phyloP scores from a whole-genome alignment of 2,888 invertebrate genomes.

The Cosmopolites sordidus region DNA sequence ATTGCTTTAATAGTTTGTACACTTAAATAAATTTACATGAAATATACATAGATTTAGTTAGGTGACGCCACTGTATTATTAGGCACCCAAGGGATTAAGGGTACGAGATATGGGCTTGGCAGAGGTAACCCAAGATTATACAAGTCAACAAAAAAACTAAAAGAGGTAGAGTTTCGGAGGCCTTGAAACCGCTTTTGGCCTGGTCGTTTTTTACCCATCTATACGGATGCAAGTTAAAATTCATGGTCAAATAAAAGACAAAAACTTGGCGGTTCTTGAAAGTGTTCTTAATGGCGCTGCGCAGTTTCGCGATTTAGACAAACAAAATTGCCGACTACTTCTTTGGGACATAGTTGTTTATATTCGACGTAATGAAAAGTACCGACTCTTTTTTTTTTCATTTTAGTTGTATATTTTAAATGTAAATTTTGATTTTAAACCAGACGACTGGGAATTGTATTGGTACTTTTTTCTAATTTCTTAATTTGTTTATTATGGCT shows the following conservation, averaged over 20 bases:
- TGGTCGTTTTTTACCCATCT: conserved; percentile 33
- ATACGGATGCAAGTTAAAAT: conserved; percentile 37
- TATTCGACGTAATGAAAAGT: too few relatives aligned
- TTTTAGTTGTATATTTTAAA: too few relatives aligned
- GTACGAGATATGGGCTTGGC: conserved; percentile 17
- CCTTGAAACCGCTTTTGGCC: conserved; percentile 36
- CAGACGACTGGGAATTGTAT: too few relatives aligned
- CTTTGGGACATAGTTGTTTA: too few relatives aligned
- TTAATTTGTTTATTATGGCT: too few relatives aligned
- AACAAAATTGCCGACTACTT: too few relatives aligned
- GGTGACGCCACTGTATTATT: conserved; percentile 7
- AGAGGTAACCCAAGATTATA: conserved; percentile 15
- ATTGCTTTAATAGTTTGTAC: too few relatives aligned
- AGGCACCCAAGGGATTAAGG: conserved; percentile 25
- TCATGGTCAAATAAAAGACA: conserved; percentile 39
- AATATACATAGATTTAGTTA: too few relatives aligned
- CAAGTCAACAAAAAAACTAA: conserved; percentile 17
- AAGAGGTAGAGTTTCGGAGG: conserved; percentile 22
- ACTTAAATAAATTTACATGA: too few relatives aligned
- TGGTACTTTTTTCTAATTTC: too few relatives aligned
- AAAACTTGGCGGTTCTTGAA: conserved; percentile 24
- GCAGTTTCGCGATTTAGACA: conserved; percentile 21
- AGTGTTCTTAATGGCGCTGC: conserved; percentile 24
- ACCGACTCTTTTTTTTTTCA: too few relatives aligned
- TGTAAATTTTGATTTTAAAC: too few relatives aligned